A percentile compares a stretch with the other conserved stretches of the same genome.
Conservation (phyloP, 2,888 invertebrate species). For the Phaonia tiefii region DNA sequence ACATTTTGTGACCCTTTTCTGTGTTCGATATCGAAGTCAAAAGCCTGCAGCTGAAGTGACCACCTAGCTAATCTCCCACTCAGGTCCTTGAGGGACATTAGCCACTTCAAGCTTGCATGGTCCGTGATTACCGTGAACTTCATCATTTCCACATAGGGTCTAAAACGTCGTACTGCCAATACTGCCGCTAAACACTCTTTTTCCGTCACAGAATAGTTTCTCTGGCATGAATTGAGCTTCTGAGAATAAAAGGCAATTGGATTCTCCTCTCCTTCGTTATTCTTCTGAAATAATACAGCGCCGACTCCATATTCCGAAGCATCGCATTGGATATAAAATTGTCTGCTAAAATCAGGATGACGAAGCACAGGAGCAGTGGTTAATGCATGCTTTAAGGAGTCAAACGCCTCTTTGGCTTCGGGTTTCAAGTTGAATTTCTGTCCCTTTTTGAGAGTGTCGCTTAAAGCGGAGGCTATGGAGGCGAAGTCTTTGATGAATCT, state of each 20-base stretch:
- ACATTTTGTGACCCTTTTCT: constrained; percentile 43
- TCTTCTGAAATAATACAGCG: constrained; percentile 45
- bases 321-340: constrained; percentile 61
- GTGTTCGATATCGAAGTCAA: constrained; percentile 32
- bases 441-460: constrained; percentile 31
- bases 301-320: constrained; percentile 45
- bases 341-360: constrained; percentile 53
- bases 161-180: constrained; percentile 45
- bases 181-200: constrained; percentile 46
- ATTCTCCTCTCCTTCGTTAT: constrained; percentile 34
- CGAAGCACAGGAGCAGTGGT: constrained; percentile 56
- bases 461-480: constrained; percentile 12
- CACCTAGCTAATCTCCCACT: constrained; percentile 34
- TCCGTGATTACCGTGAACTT: constrained; percentile 18
- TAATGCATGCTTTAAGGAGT: constrained; percentile 38
- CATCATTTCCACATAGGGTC: constrained; percentile 50
- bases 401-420: constrained; percentile 49
- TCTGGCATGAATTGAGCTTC: constrained; percentile 15
- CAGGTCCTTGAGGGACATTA: constrained; percentile 17
- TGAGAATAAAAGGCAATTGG: constrained; percentile 35
- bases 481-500: constrained; percentile 42
- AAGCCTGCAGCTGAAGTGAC: constrained; percentile 28
- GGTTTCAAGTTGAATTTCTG: constrained; percentile 47
- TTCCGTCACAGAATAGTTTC: constrained; percentile 53
- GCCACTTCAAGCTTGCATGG: constrained; percentile 18